These are phyloP conservation scores for Spatulosminthurus flaviceps DNA, from an alignment of 2,888 invertebrate species.

Conservation along the genomic window DNA sequence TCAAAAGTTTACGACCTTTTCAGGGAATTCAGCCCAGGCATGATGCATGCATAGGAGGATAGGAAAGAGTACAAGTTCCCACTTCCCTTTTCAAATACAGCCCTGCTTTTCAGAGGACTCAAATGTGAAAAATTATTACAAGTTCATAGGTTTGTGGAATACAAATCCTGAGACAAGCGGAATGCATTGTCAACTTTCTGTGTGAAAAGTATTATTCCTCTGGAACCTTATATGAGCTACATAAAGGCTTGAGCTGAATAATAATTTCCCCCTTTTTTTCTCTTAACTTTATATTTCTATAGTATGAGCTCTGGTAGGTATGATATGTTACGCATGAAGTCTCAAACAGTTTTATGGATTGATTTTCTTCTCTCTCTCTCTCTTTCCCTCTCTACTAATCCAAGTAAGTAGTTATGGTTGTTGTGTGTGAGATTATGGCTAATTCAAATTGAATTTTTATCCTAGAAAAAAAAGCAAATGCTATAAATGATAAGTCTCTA, in stretches of 20 bases:
- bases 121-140: not conserved
- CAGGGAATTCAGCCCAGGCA: not conserved
- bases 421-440: not conserved
- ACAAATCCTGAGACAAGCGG: not conserved
- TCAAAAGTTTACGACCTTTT: constrained; percentile 16
- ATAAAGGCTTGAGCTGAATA: not conserved
- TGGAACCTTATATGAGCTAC: no score
- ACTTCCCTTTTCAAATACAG: not conserved
- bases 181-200: constrained; percentile 18
- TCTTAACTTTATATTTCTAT: not conserved
- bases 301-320: no score
- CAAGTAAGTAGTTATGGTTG: not conserved
- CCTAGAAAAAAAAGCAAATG: no score
- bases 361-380: no score
- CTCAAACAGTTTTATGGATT: constrained; percentile 7
- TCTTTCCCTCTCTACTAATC: not conserved
- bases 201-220: no score
- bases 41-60: no score
- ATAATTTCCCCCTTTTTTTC: not conserved
- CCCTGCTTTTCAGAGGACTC: not conserved
- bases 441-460: not conserved
- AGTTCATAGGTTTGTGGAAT: constrained; percentile 14
- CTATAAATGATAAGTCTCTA: no score
- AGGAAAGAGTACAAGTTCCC: not conserved
- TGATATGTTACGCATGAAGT: not conserved